Conservation (phyloP, 2,888 invertebrate species). For the Nomada flava region DNA sequence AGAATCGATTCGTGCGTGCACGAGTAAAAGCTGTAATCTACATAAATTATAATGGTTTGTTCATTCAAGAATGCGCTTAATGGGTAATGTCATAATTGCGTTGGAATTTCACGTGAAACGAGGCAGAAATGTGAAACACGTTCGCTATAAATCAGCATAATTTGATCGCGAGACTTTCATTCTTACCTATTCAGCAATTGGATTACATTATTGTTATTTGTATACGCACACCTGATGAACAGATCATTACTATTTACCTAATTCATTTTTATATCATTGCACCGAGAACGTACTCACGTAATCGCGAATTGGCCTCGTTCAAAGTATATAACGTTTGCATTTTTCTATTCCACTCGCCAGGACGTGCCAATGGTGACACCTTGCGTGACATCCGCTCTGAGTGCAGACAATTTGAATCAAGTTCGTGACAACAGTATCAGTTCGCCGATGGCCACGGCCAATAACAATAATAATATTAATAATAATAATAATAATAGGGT, state of each 20-base stretch:
- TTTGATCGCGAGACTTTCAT: not conserved
- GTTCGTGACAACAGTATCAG: slow-evolving; percentile 72
- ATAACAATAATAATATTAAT: slow-evolving; percentile 58
- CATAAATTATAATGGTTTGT: not conserved
- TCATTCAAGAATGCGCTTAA: not conserved
- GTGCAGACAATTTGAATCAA: slow-evolving; percentile 79
- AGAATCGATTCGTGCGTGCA: not conserved
- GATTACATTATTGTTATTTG: too few species aligned
- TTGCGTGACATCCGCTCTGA: slow-evolving; percentile 80
- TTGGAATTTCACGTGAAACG: not conserved
- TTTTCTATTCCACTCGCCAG: slow-evolving; percentile 57
- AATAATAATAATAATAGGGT: slow-evolving; percentile 76
- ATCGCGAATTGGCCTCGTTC: not conserved
- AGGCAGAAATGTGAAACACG: not conserved
- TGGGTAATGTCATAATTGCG: not conserved
- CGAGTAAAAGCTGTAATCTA: not conserved
- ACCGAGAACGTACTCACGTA: not conserved
- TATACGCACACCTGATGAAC: too few species aligned
- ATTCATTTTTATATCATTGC: not conserved
- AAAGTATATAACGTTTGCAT: slow-evolving; percentile 5
- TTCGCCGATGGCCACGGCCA: slow-evolving; percentile 59
- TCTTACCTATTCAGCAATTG: too few species aligned
- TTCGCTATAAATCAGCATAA: not conserved
- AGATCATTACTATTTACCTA: too few species aligned
- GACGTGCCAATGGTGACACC: slow-evolving; percentile 76